Percentiles rank a stretch among this genome's conserved stretches.
Evolutionary conservation across 1,140 invertebrate species (phyloP).

Genomic region (Drosophila fuyamai): DNA sequence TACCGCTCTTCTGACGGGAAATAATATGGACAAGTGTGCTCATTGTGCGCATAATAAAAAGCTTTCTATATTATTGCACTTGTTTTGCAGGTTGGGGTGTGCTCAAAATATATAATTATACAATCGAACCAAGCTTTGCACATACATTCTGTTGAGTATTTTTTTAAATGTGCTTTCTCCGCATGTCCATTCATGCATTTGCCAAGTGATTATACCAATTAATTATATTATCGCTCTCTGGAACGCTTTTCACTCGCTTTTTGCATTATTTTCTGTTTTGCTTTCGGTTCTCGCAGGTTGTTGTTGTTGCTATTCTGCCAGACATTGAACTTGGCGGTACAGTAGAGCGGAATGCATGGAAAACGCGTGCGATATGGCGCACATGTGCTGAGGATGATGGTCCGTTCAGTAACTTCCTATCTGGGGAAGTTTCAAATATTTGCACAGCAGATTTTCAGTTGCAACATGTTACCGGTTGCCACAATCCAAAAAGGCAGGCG

Average conservation of each 20-base stretch:
- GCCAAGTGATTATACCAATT: neutral
- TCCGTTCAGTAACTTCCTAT: slow-evolving; percentile 42
- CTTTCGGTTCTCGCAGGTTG: slow-evolving; percentile 10
- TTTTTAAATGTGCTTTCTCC: too few relatives aligned
- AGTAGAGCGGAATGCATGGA: slow-evolving; percentile 53
- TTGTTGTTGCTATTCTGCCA: slow-evolving; percentile 41
- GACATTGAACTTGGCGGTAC: slow-evolving; percentile 78
- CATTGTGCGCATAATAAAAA: neutral
- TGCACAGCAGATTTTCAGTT: slow-evolving; percentile 42
- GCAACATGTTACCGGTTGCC: slow-evolving; percentile 60
- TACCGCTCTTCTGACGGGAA: too few relatives aligned
- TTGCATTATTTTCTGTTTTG: slow-evolving; percentile 9
- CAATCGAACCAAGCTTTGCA: too few relatives aligned
- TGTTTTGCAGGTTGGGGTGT: neutral
- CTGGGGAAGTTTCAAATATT: slow-evolving; percentile 56
- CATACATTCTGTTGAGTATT: too few relatives aligned
- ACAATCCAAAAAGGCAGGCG: slow-evolving; percentile 50
- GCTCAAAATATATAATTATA: too few relatives aligned
- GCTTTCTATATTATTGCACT: slow-evolving; percentile 1
- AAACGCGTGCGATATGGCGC: slow-evolving; percentile 11
- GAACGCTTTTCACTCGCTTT: slow-evolving; percentile 29
- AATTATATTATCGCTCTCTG: slow-evolving; percentile 10
- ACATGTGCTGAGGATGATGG: slow-evolving; percentile 16
- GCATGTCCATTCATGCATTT: neutral
- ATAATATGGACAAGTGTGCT: slow-evolving; percentile 7